phyloP scores from a whole-genome alignment of 2,113 vertebrate genomes.

The Syngnathus typhle region DNA sequence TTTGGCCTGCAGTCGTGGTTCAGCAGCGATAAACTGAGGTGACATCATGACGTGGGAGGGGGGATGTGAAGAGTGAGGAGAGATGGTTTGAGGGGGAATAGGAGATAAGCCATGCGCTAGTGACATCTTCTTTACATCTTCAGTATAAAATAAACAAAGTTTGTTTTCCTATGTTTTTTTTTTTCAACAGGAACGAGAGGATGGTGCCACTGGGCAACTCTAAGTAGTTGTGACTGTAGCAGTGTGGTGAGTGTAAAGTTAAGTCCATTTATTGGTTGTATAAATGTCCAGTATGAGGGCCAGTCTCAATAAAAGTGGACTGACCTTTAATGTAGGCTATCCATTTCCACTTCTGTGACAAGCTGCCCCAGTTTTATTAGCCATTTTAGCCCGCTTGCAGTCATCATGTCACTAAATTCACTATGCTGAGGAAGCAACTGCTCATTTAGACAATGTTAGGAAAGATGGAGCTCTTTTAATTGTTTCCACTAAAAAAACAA shows the following conservation, averaged over 20 bases:
- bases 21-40: constrained; percentile 85
- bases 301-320: constrained; percentile 7
- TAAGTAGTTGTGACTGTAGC: neutral
- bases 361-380: neutral
- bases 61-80: neutral
- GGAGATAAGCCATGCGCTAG: neutral
- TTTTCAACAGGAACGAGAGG: neutral
- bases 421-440: neutral
- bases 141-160: neutral
- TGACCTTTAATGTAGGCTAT: constrained; percentile 7
- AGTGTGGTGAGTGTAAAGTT: neutral
- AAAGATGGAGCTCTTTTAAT: neutral
- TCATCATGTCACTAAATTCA: constrained; percentile 1
- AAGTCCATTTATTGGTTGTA: constrained; percentile 4
- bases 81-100: neutral
- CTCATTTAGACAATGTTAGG: neutral
- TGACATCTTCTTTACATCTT: neutral
- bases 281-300: constrained; percentile 5
- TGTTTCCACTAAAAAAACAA: neutral
- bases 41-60: neutral
- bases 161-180: neutral
- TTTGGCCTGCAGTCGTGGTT: constrained; percentile 96
- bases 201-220: neutral
- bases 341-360: constrained; percentile 4
- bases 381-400: neutral